These are phyloP conservation scores for Heliocidaris erythrogramma DNA, from an alignment of 35 echinoderm and acorn worm species.

Conservation along the genomic window DNA sequence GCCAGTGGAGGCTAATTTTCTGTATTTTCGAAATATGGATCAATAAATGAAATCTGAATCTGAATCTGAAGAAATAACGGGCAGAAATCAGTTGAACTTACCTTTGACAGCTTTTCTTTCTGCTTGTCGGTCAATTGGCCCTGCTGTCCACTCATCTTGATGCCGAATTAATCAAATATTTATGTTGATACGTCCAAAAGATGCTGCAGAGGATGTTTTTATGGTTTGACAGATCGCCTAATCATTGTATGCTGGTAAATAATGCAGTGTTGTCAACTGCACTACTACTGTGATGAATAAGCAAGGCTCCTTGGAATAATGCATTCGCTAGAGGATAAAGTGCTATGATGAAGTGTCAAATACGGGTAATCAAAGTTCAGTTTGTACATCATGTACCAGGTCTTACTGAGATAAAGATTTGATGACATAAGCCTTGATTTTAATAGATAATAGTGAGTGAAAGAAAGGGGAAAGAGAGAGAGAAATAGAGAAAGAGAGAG, in stretches of 20 bases:
- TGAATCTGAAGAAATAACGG: too few relatives aligned
- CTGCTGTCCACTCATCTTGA: background rate
- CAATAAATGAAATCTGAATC: too few relatives aligned
- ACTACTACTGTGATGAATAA: background rate
- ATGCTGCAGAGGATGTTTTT: background rate
- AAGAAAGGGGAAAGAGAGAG: background rate
- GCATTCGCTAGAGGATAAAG: background rate
- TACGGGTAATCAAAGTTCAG: background rate
- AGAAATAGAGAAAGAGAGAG: background rate
- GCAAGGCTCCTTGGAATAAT: background rate
- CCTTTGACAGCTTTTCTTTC: background rate
- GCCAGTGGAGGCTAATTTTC: too few relatives aligned
- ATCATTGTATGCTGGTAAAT: background rate
- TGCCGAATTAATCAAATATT: background rate
- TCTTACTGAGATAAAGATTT: conserved; percentile 3
- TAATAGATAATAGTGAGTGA: background rate
- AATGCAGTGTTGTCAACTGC: background rate
- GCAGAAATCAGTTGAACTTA: background rate
- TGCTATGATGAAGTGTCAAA: background rate
- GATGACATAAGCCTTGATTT: background rate
- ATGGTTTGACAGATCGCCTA: background rate
- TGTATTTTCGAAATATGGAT: too few relatives aligned
- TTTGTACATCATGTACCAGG: background rate
- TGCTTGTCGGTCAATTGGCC: background rate
- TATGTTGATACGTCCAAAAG: background rate